Base-by-base conservation (phyloP, 92 coral and sea anemone species). In the Phenganax subtilis region DNA sequence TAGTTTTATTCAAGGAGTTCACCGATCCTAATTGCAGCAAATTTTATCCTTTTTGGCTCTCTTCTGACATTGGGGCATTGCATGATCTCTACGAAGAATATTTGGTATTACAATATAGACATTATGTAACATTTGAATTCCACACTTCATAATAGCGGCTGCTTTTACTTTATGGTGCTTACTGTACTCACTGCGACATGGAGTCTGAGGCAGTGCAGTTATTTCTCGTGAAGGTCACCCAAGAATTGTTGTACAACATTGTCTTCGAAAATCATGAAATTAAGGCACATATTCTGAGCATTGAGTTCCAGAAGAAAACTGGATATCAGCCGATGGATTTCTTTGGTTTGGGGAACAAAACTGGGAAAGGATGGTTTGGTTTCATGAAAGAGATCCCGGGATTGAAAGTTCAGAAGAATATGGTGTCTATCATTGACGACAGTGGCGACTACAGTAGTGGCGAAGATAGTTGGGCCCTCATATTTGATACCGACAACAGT, bases 201-300 rank as follows among this genome's bases (percentile, higher is more conserved):
- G 9, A 14, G 77, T 11, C 51, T 52, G 77, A 73, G 9, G 28
- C 12, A 7, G 55, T 73, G 27, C 7, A 12, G n/a, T 73, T 12
- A 31, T 79, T 79, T 65, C 56, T 79, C 17, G 59, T 47, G 20
- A 37, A 79, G 30, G 83, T 69, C 51, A 79, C 83, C 6, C 31
- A 17, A 56, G 83, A 79, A 16, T 63, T 79, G 54, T 16, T 79
- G 59, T 64, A 79, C 83, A 79, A 79, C 51, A 52, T 79, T 56
- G 74, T 79, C 8, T 37, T 51, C 31, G 81, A 27, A 1, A 6
- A 20, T 5, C 9, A 10, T 55, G 5, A 11, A 12, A 60, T 76
- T n/a, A 27, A 12, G 10, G 58, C 29, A 29, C n/a, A 10, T 3
- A 29, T 47, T 2, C 51, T 79, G 28, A 59, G 62, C 51, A 60